phyloP scores from a whole-genome alignment of 2,888 invertebrate genomes.

The Philereme vetulata region DNA sequence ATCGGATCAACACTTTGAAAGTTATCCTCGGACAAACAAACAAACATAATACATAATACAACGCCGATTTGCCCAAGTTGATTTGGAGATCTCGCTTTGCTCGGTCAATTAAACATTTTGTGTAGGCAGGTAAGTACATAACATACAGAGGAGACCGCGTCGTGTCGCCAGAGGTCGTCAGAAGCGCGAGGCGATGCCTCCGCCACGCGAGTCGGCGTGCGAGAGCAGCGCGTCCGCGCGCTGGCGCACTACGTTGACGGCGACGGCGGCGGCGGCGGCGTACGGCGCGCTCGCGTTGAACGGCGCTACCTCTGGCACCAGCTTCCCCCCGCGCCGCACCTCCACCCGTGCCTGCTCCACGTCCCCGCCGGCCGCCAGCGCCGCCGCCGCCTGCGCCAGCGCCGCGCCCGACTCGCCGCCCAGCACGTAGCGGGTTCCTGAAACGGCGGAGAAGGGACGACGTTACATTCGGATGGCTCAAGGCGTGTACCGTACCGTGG shows the following conservation, averaged over 20 bases:
- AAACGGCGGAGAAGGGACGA: not conserved
- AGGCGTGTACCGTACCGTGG: not conserved
- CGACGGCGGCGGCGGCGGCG: constrained; percentile 20
- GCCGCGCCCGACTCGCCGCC: constrained; percentile 64
- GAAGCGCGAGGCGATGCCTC: constrained; percentile 87
- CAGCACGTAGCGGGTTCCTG: constrained; percentile 69
- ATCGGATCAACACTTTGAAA: too few relatives aligned
- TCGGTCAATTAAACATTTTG: too few relatives aligned
- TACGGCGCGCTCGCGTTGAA: constrained; percentile 36
- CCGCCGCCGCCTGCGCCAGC: constrained; percentile 53
- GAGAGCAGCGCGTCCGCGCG: constrained; percentile 48
- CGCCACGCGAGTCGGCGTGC: constrained; percentile 84
- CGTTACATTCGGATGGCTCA: not conserved
- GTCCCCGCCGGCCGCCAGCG: constrained; percentile 42
- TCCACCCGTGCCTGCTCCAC: constrained; percentile 36
- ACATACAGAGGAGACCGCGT: too few relatives aligned
- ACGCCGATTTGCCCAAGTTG: too few relatives aligned
- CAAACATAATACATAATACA: too few relatives aligned
- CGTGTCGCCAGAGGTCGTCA: constrained; percentile 43
- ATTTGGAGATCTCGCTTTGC: too few relatives aligned
- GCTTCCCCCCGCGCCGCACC: constrained; percentile 36
- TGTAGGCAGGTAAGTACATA: too few relatives aligned
- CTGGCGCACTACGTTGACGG: constrained; percentile 85
- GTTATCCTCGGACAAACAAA: too few relatives aligned
- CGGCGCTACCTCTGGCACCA: constrained; percentile 33